Percentiles rank a stretch among this genome's conserved stretches.
Conservation (phyloP, 64 coral and sea anemone species). For the Catalaphyllia jardinei region DNA sequence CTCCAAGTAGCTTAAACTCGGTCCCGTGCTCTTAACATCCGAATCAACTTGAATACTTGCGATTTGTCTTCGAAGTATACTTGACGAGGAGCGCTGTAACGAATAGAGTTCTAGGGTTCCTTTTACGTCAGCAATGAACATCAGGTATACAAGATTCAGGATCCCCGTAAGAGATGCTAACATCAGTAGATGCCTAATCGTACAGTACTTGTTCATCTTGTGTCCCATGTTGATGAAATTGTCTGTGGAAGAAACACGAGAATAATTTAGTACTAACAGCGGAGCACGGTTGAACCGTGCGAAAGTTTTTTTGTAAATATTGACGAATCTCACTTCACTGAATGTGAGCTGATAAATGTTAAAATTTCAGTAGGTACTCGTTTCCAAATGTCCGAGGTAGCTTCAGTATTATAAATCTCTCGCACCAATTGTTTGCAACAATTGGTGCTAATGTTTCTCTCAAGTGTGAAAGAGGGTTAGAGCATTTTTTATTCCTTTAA, state of each 20-base stretch:
- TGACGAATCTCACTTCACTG: neutral
- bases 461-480: too few species aligned
- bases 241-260: neutral
- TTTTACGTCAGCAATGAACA: slow-evolving; percentile 22
- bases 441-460: too few species aligned
- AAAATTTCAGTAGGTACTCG: too few species aligned
- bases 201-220: slow-evolving; percentile 21
- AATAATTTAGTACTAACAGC: neutral
- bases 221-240: neutral
- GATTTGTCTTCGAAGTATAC: slow-evolving; percentile 33
- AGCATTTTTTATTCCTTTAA: too few species aligned
- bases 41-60: slow-evolving; percentile 40
- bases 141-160: slow-evolving; percentile 35
- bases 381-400: too few species aligned
- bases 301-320: neutral
- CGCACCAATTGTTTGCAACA: too few species aligned
- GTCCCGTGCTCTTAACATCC: neutral
- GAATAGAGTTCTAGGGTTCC: slow-evolving; percentile 24
- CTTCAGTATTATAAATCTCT: too few species aligned
- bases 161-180: slow-evolving; percentile 28
- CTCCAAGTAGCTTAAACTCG: slow-evolving; percentile 48
- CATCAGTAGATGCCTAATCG: slow-evolving; percentile 1
- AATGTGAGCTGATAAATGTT: too few species aligned
- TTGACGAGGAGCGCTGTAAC: neutral
- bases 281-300: neutral